Evolutionary conservation across 2,888 invertebrate species (phyloP).

Genomic region (Minunthozetes semirufus): DNA sequence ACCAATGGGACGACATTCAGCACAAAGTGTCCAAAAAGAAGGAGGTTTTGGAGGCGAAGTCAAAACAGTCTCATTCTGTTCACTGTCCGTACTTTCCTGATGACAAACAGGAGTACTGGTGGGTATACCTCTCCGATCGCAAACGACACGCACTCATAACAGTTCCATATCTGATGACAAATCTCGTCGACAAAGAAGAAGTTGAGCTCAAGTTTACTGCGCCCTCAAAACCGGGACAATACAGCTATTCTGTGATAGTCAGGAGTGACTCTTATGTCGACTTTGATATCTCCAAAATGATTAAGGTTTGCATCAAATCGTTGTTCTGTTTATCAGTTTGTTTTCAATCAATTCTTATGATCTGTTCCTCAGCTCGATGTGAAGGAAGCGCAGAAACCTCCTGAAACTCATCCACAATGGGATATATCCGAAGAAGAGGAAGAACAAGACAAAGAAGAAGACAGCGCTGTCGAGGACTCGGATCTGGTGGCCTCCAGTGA

Average conservation of each 20-base stretch:
- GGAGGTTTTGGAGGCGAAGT: conserved; percentile 79
- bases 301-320: conserved; percentile 34
- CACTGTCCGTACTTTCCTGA: conserved; percentile 94
- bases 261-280: conserved; percentile 87
- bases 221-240: conserved; percentile 84
- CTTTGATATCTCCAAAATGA: conserved; percentile 28
- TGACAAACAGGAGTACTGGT: conserved; percentile 98
- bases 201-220: conserved; percentile 89
- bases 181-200: conserved; percentile 79
- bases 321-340: neutral
- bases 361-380: conserved; percentile 70
- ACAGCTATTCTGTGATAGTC: conserved; percentile 84
- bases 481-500: conserved; percentile 65
- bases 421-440: conserved; percentile 89
- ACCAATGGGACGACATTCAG: conserved; percentile 90
- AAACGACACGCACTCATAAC: conserved; percentile 85
- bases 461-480: conserved; percentile 55
- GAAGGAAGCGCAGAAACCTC: conserved; percentile 77
- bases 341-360: conserved; percentile 42
- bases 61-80: conserved; percentile 88
- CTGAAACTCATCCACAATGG: conserved; percentile 96
- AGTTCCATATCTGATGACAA: conserved; percentile 86
- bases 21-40: conserved; percentile 74
- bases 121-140: conserved; percentile 95
- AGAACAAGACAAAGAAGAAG: conserved; percentile 58